Evolutionary conservation across 1,140 invertebrate species (phyloP).

Genomic region (Euura lappo): DNA sequence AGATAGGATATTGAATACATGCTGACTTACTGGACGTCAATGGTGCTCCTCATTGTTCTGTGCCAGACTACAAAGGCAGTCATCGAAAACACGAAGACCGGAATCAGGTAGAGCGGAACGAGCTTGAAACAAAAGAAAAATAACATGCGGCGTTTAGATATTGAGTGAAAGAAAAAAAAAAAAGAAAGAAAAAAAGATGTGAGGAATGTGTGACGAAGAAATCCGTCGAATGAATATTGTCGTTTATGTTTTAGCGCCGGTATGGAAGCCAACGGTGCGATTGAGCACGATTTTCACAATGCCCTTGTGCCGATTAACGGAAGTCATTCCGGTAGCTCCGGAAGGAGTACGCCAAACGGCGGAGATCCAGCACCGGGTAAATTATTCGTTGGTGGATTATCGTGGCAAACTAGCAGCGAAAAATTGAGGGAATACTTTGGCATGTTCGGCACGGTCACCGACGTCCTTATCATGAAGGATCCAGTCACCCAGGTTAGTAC

Average conservation of each 20-base stretch:
- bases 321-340: conserved; percentile 71
- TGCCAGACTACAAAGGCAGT: conserved; percentile 30
- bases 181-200: background rate
- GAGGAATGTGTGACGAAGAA: conserved; percentile 34
- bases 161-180: background rate
- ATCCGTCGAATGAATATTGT: background rate
- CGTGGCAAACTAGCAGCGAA: conserved; percentile 91
- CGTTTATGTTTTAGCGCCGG: conserved; percentile 54
- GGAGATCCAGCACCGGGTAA: conserved; percentile 84
- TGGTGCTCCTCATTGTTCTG: conserved; percentile 41
- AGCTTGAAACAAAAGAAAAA: conserved; percentile 28
- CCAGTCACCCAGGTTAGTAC: conserved; percentile 87
- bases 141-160: background rate
- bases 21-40: conserved; percentile 53
- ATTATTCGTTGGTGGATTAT: conserved; percentile 88
- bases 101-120: conserved; percentile 47
- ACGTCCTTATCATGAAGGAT: conserved; percentile 94
- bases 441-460: conserved; percentile 90
- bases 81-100: conserved; percentile 37
- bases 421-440: conserved; percentile 89
- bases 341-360: conserved; percentile 73
- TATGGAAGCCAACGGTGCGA: conserved; percentile 62
- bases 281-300: conserved; percentile 70
- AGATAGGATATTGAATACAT: too few relatives aligned
- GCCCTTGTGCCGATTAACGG: conserved; percentile 65